These are phyloP conservation scores for Ariolimax columbianus DNA, from an alignment of 2,888 invertebrate species.

Conservation along the genomic window DNA sequence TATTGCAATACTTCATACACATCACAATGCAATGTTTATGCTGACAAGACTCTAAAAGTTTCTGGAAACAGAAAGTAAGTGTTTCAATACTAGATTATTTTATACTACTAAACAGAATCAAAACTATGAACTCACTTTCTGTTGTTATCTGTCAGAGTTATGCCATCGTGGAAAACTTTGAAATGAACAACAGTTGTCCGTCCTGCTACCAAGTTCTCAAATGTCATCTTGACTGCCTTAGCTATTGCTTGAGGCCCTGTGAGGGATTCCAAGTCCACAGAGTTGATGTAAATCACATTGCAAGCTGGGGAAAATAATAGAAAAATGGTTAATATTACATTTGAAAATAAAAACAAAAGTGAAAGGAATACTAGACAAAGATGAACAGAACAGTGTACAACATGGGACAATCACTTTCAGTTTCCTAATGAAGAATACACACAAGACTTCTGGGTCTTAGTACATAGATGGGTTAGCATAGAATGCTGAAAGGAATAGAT, in stretches of 20 bases:
- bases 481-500: too few relatives aligned
- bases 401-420: too few relatives aligned
- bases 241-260: slow-evolving; percentile 96
- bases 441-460: too few relatives aligned
- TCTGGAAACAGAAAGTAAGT: too few relatives aligned
- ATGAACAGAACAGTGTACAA: too few relatives aligned
- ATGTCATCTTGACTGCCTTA: slow-evolving; percentile 76
- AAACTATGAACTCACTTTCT: slow-evolving; percentile 84
- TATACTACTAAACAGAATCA: background rate
- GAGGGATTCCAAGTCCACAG: slow-evolving; percentile 95
- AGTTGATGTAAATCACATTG: slow-evolving; percentile 93
- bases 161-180: slow-evolving; percentile 96
- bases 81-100: too few relatives aligned
- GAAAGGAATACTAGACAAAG: too few relatives aligned
- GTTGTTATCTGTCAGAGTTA: slow-evolving; percentile 96
- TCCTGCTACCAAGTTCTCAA: slow-evolving; percentile 78
- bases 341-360: background rate
- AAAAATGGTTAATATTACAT: background rate
- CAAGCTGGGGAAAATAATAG: slow-evolving; percentile 85
- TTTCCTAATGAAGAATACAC: too few relatives aligned
- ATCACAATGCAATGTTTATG: too few relatives aligned
- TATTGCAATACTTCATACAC: too few relatives aligned
- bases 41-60: too few relatives aligned
- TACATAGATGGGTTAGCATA: too few relatives aligned
- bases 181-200: slow-evolving; percentile 91